Evolutionary conservation across 2,797 vertebrate genomes (phyloP).

Genomic region (Enteromius mattozi): DNA sequence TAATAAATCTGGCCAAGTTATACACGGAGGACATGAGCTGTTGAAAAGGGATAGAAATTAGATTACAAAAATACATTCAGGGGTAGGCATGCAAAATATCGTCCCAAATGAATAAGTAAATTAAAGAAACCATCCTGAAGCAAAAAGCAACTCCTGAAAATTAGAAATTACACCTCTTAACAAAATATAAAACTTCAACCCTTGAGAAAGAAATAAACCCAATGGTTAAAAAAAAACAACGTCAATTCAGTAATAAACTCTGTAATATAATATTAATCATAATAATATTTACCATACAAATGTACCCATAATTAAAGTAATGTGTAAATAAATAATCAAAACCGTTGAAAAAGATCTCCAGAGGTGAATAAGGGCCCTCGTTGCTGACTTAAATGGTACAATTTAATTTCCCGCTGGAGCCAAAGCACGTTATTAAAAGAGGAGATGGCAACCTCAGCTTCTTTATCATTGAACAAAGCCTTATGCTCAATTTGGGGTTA

Average conservation of each 20-base stretch:
- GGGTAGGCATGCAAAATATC: neutral
- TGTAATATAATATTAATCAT: neutral
- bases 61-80: neutral
- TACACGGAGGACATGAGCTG: neutral
- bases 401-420: neutral
- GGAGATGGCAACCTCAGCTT: neutral
- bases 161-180: neutral
- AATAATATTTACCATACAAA: neutral
- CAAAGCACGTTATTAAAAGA: neutral
- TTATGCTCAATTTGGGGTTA: neutral
- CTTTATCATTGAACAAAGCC: neutral
- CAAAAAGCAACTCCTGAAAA: neutral
- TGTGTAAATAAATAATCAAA: neutral
- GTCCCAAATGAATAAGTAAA: constrained; percentile 4
- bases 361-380: neutral
- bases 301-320: neutral
- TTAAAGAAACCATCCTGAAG: neutral
- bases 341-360: neutral
- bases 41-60: neutral
- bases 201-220: neutral
- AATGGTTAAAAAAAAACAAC: neutral
- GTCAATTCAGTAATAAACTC: constrained; percentile 1
- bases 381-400: neutral
- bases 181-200: neutral
- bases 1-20: constrained; percentile 12